These are phyloP conservation scores for Leucania comma DNA, from an alignment of 2,888 invertebrate species.

Conservation along the genomic window DNA sequence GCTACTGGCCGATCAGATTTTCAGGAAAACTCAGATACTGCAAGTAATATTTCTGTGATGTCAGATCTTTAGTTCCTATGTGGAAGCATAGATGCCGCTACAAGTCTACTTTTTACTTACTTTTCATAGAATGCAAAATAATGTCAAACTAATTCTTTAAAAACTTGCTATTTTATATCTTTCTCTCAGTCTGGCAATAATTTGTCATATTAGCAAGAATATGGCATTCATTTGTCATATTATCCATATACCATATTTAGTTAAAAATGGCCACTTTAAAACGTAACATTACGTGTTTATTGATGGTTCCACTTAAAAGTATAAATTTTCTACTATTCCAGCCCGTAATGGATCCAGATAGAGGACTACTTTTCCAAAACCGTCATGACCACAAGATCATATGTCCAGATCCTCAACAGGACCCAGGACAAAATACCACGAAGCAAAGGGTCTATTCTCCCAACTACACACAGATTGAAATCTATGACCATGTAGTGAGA, in stretches of 20 bases:
- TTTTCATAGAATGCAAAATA: too few species aligned
- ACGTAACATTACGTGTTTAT: background rate
- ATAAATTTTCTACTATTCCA: constrained; percentile 65
- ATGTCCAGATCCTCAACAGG: constrained; percentile 92
- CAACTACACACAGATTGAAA: constrained; percentile 93
- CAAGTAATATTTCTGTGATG: too few species aligned
- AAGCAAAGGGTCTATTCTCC: constrained; percentile 92
- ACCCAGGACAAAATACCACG: constrained; percentile 93
- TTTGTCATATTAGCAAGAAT: too few species aligned
- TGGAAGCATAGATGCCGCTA: too few species aligned
- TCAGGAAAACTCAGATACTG: too few species aligned
- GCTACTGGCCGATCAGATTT: too few species aligned
- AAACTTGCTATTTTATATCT: too few species aligned
- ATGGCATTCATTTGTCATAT: background rate
- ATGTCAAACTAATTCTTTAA: too few species aligned
- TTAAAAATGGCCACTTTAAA: background rate
- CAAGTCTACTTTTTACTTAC: too few species aligned
- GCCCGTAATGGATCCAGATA: constrained; percentile 93
- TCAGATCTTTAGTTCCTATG: too few species aligned
- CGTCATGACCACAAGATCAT: constrained; percentile 95
- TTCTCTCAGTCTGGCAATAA: too few species aligned
- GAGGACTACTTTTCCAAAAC: constrained; percentile 95
- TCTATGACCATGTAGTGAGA: constrained; percentile 95
- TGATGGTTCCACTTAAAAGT: background rate
- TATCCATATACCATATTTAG: too few species aligned